Conservation (phyloP, 2,113 vertebrate genomes). For the Albula goreensis region DNA sequence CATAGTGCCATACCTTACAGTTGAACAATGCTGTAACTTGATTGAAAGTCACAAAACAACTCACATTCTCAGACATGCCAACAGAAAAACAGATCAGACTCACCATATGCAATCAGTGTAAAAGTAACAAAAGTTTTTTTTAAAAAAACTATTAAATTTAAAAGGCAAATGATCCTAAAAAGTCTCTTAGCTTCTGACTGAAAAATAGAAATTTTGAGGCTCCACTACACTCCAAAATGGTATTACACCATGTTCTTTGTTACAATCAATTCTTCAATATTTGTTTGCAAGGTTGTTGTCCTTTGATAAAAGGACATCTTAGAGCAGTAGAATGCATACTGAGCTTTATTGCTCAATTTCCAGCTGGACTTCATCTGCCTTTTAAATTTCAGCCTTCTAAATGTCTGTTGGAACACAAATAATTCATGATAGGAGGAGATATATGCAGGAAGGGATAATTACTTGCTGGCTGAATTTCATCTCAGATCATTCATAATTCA, state of each 20-base stretch:
- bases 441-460: not conserved
- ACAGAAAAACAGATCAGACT: no score
- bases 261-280: not conserved
- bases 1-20: not conserved
- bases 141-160: no score
- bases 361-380: not conserved
- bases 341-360: not conserved
- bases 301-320: not conserved
- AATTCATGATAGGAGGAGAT: not conserved
- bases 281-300: not conserved
- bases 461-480: not conserved
- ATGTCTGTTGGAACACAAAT: conserved; percentile 1
- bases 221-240: not conserved
- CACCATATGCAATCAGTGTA: no score
- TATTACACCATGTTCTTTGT: not conserved
- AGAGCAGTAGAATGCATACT: not conserved
- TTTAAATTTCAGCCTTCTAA: not conserved
- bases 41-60: no score
- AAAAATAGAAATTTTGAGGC: not conserved
- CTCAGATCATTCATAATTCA: conserved; percentile 4
- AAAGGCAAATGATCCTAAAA: no score
- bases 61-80: no score
- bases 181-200: no score
- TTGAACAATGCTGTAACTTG: no score
- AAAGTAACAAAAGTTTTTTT: no score